Evolutionary conservation across 2,888 invertebrate genomes (phyloP).

Genomic region (Pyrochroa serraticornis): DNA sequence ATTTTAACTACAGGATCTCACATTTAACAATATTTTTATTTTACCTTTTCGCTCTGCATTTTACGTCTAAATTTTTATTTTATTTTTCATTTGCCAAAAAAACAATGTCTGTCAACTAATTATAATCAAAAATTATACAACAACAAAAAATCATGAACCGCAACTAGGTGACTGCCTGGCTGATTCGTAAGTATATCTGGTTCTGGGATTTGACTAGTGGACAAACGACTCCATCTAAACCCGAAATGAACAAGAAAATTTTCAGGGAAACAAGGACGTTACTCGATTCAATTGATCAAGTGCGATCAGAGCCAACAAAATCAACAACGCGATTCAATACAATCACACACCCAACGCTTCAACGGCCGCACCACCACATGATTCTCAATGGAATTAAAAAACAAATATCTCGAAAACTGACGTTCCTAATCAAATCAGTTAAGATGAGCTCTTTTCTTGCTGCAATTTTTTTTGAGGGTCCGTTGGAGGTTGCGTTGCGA

Average conservation of each 20-base stretch:
- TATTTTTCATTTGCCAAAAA: slow-evolving; percentile 29
- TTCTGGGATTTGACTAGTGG: slow-evolving; percentile 31
- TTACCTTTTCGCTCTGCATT: slow-evolving; percentile 44
- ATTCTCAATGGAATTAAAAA: no score
- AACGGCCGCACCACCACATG: no score
- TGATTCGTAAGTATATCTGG: slow-evolving; percentile 48
- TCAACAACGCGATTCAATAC: no score
- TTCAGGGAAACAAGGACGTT: background rate
- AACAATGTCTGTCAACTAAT: slow-evolving; percentile 12
- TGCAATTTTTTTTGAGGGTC: no score
- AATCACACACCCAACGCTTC: no score
- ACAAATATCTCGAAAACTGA: no score
- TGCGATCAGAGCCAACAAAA: no score
- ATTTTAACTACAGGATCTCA: slow-evolving; percentile 54
- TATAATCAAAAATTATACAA: slow-evolving; percentile 13
- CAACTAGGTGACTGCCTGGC: slow-evolving; percentile 52
- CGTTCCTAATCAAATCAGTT: no score
- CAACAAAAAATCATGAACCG: slow-evolving; percentile 34
- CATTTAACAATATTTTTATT: slow-evolving; percentile 53
- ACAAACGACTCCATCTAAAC: slow-evolving; percentile 19
- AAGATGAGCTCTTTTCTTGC: no score
- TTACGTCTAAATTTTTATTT: slow-evolving; percentile 44
- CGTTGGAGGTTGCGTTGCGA: no score
- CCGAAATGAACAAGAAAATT: background rate
- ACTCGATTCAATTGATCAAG: no score